Evolutionary conservation across 2,888 invertebrate species (phyloP).

Genomic region (Tenthredo notha): DNA sequence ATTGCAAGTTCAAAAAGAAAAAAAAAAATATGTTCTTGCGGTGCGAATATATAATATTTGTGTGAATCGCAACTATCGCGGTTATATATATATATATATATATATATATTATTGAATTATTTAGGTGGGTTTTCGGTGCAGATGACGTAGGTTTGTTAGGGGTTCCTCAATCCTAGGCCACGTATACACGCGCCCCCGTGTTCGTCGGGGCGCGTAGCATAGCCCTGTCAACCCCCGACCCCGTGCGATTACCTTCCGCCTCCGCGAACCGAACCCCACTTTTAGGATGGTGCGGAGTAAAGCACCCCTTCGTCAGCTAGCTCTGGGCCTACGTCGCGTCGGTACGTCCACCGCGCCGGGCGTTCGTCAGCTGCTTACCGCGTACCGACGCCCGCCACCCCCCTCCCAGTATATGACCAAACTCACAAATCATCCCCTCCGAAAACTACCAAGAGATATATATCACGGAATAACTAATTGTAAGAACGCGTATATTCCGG

Average conservation of each 20-base stretch:
- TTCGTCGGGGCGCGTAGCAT: slow-evolving; percentile 61
- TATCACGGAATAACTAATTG: neutral
- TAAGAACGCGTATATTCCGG: neutral
- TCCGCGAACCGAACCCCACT: slow-evolving; percentile 80
- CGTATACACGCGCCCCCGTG: slow-evolving; percentile 32
- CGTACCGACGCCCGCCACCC: slow-evolving; percentile 29
- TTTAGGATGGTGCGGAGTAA: slow-evolving; percentile 7
- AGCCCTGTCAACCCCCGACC: slow-evolving; percentile 63
- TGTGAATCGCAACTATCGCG: slow-evolving; percentile 3
- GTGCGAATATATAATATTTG: neutral
- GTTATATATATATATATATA: slow-evolving; percentile 3
- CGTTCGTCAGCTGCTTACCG: slow-evolving; percentile 57
- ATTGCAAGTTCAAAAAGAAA: neutral
- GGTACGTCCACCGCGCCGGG: slow-evolving; percentile 63
- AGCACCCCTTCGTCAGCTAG: slow-evolving; percentile 67
- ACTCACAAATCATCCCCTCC: slow-evolving; percentile 31
- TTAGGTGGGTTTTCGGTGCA: slow-evolving; percentile 24
- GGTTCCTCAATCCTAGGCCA: slow-evolving; percentile 1
- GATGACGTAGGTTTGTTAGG: slow-evolving; percentile 30
- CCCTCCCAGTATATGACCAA: neutral
- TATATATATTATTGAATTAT: slow-evolving; percentile 37
- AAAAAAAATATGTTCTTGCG: neutral
- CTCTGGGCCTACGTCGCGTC: slow-evolving; percentile 58
- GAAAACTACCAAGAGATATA: slow-evolving; percentile 3
- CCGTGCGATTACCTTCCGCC: slow-evolving; percentile 81